Conservation (phyloP, 2,797 vertebrate species). For the Syndactyla subalaris region DNA sequence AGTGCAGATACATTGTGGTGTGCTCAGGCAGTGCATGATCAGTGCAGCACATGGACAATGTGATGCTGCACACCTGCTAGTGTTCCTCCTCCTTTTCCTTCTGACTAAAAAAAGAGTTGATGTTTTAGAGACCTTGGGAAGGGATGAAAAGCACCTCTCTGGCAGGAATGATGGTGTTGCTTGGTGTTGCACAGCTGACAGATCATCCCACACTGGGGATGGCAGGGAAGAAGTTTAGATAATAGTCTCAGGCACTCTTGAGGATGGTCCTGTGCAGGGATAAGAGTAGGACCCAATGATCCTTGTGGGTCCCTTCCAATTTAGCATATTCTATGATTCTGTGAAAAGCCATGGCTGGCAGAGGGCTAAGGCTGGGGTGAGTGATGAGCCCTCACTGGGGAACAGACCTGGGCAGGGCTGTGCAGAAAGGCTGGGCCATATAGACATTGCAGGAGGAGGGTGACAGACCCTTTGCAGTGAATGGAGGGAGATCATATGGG, state of each 20-base stretch:
- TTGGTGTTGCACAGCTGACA: not conserved
- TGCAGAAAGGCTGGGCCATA: not conserved
- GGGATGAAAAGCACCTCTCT: not conserved
- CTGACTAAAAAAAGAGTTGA: not conserved
- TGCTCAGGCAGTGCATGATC: fast-evolving
- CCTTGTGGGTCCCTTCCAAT: not conserved
- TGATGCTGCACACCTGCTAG: fast-evolving
- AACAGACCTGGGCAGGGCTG: not conserved
- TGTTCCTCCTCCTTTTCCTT: not conserved
- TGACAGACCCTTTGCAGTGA: not conserved
- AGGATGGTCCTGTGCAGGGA: not conserved
- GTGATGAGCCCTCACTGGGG: fast-evolving
- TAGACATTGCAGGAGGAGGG: not conserved
- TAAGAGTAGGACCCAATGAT: not conserved
- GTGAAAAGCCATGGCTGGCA: fast-evolving
- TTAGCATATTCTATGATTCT: not conserved
- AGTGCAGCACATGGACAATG: not conserved
- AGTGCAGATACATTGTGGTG: not conserved
- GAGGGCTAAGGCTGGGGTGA: not conserved
- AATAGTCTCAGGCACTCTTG: not conserved
- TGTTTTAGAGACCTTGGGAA: not conserved
- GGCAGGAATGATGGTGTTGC: not conserved
- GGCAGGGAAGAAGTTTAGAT: not conserved
- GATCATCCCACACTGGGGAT: fast-evolving
- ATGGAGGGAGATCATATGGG: fast-evolving